phyloP scores from a whole-genome alignment of 2,113 vertebrate species.

The Phaethon lepturus region DNA sequence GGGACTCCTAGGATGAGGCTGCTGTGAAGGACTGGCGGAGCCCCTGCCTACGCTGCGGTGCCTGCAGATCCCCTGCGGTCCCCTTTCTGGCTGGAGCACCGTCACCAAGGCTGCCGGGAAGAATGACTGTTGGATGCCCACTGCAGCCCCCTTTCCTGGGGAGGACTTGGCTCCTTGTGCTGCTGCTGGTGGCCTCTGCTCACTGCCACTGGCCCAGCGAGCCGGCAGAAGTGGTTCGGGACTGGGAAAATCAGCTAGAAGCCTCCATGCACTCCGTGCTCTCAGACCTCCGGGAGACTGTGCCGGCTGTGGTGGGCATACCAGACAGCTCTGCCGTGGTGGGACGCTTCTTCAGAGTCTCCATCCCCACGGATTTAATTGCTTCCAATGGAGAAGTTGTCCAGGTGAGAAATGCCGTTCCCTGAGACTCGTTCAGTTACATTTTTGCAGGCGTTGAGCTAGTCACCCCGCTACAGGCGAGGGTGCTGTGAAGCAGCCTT shows the following conservation, averaged over 20 bases:
- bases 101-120: not conserved
- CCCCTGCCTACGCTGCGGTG: not conserved
- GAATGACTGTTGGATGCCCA: constrained; percentile 78
- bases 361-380: constrained; percentile 81
- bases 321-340: constrained; percentile 88
- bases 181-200: constrained; percentile 76
- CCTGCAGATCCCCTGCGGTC: not conserved
- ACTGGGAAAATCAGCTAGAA: constrained; percentile 88
- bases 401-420: constrained; percentile 81
- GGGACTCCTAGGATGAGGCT: constrained; percentile 69
- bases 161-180: constrained; percentile 81
- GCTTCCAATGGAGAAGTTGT: constrained; percentile 78
- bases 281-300: constrained; percentile 80
- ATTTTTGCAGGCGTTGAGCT: fast-evolving
- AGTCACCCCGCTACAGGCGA: not conserved
- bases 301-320: constrained; percentile 80
- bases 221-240: constrained; percentile 76
- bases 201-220: constrained; percentile 77
- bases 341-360: constrained; percentile 88
- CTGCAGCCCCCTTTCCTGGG: constrained; percentile 72
- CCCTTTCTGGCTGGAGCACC: not conserved
- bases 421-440: fast-evolving
- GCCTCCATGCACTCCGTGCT: constrained; percentile 93
- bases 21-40: constrained; percentile 59
- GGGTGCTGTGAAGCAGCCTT: not conserved